Evolutionary conservation across 2,888 invertebrate genomes (phyloP).

Genomic region (Timandra comae): DNA sequence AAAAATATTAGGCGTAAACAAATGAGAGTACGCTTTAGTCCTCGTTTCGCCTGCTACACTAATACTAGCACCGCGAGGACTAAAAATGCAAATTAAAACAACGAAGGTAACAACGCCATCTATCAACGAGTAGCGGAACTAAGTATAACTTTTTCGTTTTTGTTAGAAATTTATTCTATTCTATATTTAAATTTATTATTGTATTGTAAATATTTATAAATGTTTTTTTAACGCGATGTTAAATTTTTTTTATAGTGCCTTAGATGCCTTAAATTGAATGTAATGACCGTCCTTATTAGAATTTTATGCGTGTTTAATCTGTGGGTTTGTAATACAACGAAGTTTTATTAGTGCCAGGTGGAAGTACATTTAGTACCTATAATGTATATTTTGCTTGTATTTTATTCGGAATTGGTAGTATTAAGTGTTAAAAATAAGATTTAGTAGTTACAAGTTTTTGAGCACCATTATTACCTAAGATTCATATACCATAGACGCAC

Average conservation of each 20-base stretch:
- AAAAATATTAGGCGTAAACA: conserved; percentile 89
- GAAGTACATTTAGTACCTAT: conserved; percentile 43
- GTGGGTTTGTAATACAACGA: conserved; percentile 63
- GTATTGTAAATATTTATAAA: too few relatives aligned
- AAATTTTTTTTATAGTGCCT: too few relatives aligned
- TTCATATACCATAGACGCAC: conserved; percentile 7
- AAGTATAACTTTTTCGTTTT: too few relatives aligned
- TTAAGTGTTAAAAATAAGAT: too few relatives aligned
- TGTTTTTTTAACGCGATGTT: too few relatives aligned
- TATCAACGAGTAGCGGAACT: conserved; percentile 30
- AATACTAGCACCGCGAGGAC: conserved; percentile 67
- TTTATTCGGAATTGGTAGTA: conserved; percentile 23
- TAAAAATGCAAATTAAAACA: conserved; percentile 39
- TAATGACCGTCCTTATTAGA: too few relatives aligned
- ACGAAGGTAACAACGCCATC: conserved; percentile 42
- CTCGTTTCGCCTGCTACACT: conserved; percentile 68
- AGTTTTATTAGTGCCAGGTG: conserved; percentile 60
- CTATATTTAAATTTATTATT: too few relatives aligned
- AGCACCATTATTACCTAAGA: conserved; percentile 13
- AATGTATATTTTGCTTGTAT: conserved; percentile 30
- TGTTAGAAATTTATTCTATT: too few relatives aligned
- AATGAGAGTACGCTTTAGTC: conserved; percentile 77
- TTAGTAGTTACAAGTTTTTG: conserved; percentile 4
- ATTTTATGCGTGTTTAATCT: conserved; percentile 15
- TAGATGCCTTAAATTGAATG: too few relatives aligned